Percentiles rank a stretch among this genome's conserved stretches.
phyloP scores from a whole-genome alignment of 2,888 invertebrate species.

The Apamea epomidion region DNA sequence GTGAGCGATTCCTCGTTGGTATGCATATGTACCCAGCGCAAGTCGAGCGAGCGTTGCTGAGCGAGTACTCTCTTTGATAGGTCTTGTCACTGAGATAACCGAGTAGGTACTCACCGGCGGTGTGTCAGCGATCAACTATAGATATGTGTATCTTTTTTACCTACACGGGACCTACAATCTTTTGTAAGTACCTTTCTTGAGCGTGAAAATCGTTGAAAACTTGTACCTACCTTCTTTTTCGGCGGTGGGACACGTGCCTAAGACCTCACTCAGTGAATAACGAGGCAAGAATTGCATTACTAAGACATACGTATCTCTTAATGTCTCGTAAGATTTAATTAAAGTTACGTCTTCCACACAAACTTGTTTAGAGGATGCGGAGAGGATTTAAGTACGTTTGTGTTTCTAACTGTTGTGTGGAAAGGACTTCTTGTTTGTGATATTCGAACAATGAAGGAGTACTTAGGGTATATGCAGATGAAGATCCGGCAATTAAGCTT shows the following conservation, averaged over 20 bases:
- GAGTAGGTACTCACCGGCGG: not conserved
- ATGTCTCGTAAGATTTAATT: constrained; percentile 66
- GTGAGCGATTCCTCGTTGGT: too few species aligned
- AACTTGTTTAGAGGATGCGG: constrained; percentile 40
- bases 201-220: not conserved
- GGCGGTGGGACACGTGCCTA: not conserved
- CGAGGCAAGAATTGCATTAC: constrained; percentile 31
- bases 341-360: constrained; percentile 64
- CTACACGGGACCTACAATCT: too few species aligned
- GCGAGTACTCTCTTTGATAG: not conserved
- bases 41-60: not conserved
- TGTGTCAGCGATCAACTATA: not conserved
- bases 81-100: not conserved
- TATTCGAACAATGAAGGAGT: not conserved
- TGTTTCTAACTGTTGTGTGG: constrained; percentile 8
- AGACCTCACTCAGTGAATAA: constrained; percentile 21
- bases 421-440: not conserved
- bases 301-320: constrained; percentile 44
- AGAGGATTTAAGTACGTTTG: constrained; percentile 29
- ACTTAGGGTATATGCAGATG: not conserved
- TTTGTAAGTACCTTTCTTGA: not conserved
- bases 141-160: not conserved
- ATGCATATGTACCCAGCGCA: not conserved
- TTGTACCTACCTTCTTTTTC: not conserved
- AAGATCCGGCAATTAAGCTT: not conserved